Base-by-base conservation (phyloP, 2,113 vertebrate genomes). In the Epinephelus moara region DNA sequence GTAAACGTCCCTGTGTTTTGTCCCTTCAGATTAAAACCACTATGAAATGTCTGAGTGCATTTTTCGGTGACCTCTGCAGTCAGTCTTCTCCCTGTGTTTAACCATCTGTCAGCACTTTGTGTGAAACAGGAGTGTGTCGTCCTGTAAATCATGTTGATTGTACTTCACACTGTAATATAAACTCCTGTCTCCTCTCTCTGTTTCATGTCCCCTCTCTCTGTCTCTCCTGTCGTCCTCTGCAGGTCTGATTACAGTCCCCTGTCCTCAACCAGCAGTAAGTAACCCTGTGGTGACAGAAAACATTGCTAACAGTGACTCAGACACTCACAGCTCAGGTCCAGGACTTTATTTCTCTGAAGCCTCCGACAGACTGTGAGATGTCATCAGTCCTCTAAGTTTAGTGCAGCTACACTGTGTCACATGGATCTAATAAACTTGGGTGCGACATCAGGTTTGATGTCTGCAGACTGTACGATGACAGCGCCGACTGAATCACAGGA, bases 221-320 rank as follows among this genome's bases (percentile, higher is more conserved):
- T 74, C 66, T 76, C 27, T 42, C 61, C 60, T 87, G 27, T 86
- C 69, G 23, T 86, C 84, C 61, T 56, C 85, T 91, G 80, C 96
- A 99, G 97, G 96, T 98, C 97, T 70, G 97, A 98, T 92, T 97
- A 97, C 96, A 98, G 97, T 95, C 97, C 94, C 80, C 91, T 97
- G 96, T 99, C 97, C 81, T 97, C 97, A 56, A 96, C 97, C 3
- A 98, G 97, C 96, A 97, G 98, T 98, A 92, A 99, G 97, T 98
- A 97, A 91, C 91, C 66, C 10, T 62, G 60, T 4, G 3, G 56
- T 11, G 19, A 78, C 85, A 70, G 30, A 7, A 69, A 80, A 49
- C 66, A 50, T 66, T 55, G 64, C 33, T 18, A 52, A 50, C 66
- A 78, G 15, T 27, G 37, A 60, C 25, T 40, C 59, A 69, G 14